Evolutionary conservation across 2,888 invertebrate species (phyloP), one percentile per base, ranked within the genome.

Genomic region (Xestia sexstrigata): DNA sequence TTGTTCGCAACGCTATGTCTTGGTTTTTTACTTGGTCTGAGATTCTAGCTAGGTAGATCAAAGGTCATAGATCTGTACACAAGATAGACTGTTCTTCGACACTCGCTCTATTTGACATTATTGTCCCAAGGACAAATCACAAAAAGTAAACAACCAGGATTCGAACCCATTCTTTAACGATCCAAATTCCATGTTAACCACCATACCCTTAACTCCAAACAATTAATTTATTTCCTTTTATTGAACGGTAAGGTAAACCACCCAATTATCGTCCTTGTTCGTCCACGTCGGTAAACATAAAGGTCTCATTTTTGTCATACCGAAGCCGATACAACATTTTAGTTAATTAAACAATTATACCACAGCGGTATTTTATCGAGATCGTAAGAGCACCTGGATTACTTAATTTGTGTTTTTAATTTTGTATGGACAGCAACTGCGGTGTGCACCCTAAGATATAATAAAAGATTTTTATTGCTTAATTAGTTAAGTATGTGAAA

Each of bases 271-370:
- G 69, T 63, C 77, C 77, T 72, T 55, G 74, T 74, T 76, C 75
- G 71, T 63, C 66, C 70, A 70, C 47, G 81, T 74, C 84, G 83
- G 77, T 63, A 60, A 67, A 72, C 74, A 74, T 77, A 79, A 86
- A 85, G 63, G 78, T 20, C 63, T 80, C 78, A 85, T 83, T 85
- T 76, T 75, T 85, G 82, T 85, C 83, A 81, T 83, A 76, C 86
- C 76, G 49, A 55, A 6, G 66, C 62, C 76, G 63, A 73, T 79
- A 74, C 82, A 75, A 72, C 83, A 85, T 85, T 80, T 81, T 78
- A 72, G 76, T 83, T 85, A 85, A 85, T 85, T 85, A 85, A 85
- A 85, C 76, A 85, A 85, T 85, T 85, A 84, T 70, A 80, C 63
- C 42, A 65, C 68, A 66, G 68, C 42, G 76, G 82, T 58, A 82